Conservation (phyloP, 2,797 vertebrate genomes). For the Melanogrammus aeglefinus region DNA sequence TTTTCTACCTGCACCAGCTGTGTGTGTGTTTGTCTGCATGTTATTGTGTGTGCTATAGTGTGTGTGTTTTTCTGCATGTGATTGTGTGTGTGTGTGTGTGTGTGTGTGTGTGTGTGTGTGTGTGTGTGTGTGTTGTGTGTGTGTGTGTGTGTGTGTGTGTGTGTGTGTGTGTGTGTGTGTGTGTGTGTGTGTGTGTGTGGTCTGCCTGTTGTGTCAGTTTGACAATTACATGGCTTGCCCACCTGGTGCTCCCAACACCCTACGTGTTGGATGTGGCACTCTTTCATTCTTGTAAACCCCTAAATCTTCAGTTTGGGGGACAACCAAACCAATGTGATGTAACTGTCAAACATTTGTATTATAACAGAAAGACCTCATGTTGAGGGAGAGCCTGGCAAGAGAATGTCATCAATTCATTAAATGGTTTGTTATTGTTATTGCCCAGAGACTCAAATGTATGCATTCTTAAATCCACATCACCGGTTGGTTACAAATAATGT, state of each 20-base stretch:
- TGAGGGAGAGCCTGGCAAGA: neutral
- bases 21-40: constrained; percentile 8
- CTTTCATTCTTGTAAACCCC: neutral
- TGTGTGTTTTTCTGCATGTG: constrained; percentile 11
- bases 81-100: constrained; percentile 11
- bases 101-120: constrained; percentile 17
- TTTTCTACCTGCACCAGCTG: neutral
- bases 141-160: constrained; percentile 4
- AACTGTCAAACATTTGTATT: neutral
- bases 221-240: neutral
- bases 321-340: neutral
- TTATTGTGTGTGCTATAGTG: constrained; percentile 8
- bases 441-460: neutral
- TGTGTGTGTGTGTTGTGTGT: constrained; percentile 24
- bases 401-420: neutral
- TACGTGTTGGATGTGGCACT: neutral
- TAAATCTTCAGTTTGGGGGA: neutral
- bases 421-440: neutral
- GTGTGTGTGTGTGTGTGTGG: constrained; percentile 23
- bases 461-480: neutral
- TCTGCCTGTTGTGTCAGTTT: constrained; percentile 9
- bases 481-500: neutral
- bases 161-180: too few species aligned
- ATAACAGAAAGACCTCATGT: neutral
- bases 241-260: constrained; percentile 27